phyloP scores from a whole-genome alignment of 2,888 invertebrate genomes.

The Eretmocerus hayati region DNA sequence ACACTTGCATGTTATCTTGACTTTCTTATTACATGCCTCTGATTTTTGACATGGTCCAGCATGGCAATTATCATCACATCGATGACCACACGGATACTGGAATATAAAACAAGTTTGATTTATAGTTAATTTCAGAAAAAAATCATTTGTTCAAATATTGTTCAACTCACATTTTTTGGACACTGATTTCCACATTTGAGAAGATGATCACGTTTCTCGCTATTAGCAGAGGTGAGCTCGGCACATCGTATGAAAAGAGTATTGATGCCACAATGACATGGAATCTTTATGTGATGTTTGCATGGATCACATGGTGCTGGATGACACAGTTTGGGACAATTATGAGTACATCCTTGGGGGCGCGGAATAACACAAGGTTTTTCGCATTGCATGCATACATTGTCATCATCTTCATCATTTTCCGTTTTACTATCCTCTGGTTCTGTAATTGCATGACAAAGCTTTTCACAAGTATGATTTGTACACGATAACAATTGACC shows the following conservation, averaged over 20 bases:
- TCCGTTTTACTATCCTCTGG: slow-evolving; percentile 27
- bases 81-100: slow-evolving; percentile 78
- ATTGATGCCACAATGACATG: slow-evolving; percentile 78
- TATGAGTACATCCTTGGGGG: slow-evolving; percentile 68
- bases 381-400: slow-evolving; percentile 53
- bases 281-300: slow-evolving; percentile 58
- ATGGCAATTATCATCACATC: slow-evolving; percentile 69
- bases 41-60: slow-evolving; percentile 61
- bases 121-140: not conserved
- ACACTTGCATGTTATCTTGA: slow-evolving; percentile 72
- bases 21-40: slow-evolving; percentile 69
- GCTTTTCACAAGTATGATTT: slow-evolving; percentile 66
- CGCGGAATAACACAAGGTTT: slow-evolving; percentile 58
- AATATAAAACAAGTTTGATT: slow-evolving; percentile 24
- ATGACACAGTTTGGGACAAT: slow-evolving; percentile 66
- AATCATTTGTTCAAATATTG: not conserved
- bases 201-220: slow-evolving; percentile 44
- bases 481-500: slow-evolving; percentile 65
- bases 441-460: slow-evolving; percentile 63
- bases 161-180: slow-evolving; percentile 62
- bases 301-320: slow-evolving; percentile 72
- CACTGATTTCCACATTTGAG: slow-evolving; percentile 75
- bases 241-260: slow-evolving; percentile 69
- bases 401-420: slow-evolving; percentile 13
- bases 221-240: slow-evolving; percentile 55